Evolutionary conservation across 1,140 invertebrate genomes (phyloP).

Genomic region (Holcopasites calliopsidis): DNA sequence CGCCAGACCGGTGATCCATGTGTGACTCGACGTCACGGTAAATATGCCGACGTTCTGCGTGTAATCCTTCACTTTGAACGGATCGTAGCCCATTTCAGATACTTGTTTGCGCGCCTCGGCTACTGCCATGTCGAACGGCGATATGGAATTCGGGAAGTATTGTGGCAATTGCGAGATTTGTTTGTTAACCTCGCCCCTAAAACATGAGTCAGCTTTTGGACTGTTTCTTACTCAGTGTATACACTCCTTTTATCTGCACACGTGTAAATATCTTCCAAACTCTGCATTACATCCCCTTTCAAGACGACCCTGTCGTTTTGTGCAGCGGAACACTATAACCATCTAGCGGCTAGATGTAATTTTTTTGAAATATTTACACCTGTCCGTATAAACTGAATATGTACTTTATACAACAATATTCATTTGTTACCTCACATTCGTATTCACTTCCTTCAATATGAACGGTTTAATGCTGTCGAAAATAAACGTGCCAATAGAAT

Average conservation of each 20-base stretch:
- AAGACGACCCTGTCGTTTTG: no score
- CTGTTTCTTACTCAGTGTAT: no score
- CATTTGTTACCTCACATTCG: constrained; percentile 78
- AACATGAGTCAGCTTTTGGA: constrained; percentile 10
- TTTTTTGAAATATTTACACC: no score
- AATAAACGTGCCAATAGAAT: constrained; percentile 88
- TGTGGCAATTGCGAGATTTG: constrained; percentile 82
- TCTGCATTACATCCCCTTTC: no score
- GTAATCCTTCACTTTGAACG: constrained; percentile 86
- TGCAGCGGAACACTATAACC: no score
- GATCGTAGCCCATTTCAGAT: constrained; percentile 85
- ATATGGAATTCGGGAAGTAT: constrained; percentile 91
- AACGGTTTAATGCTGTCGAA: constrained; percentile 93
- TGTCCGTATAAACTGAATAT: neutral
- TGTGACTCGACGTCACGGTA: constrained; percentile 84
- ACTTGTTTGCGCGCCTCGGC: constrained; percentile 87
- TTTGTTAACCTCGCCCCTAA: constrained; percentile 79
- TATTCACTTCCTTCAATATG: constrained; percentile 88
- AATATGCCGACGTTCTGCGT: constrained; percentile 86
- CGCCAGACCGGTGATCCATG: constrained; percentile 88
- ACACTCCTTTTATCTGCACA: no score
- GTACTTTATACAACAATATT: neutral
- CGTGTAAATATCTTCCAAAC: no score
- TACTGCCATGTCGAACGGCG: constrained; percentile 90
- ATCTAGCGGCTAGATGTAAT: no score